Evolutionary conservation across 2,113 vertebrate species (phyloP).

Genomic region (Solea senegalensis): DNA sequence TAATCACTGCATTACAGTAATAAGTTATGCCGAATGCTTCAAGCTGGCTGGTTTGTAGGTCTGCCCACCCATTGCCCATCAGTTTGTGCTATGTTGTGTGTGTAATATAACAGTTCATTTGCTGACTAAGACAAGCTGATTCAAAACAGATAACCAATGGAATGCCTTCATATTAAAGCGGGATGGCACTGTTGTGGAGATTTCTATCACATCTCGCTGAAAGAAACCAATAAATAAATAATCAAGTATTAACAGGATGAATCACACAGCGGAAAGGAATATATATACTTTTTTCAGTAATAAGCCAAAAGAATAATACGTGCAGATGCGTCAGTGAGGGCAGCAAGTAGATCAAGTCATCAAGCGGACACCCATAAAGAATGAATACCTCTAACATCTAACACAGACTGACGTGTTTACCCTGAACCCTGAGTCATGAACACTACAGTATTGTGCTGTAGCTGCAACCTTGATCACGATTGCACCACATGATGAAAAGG

Average conservation of each 20-base stretch:
- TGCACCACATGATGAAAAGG: constrained; percentile 25
- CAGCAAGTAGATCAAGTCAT: constrained; percentile 39
- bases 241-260: neutral
- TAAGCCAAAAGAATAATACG: neutral
- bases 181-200: constrained; percentile 2
- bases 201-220: constrained; percentile 15
- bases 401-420: constrained; percentile 58
- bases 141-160: constrained; percentile 25
- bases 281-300: constrained; percentile 3
- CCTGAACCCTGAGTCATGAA: constrained; percentile 27
- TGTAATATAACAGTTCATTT: too few species aligned
- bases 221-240: constrained; percentile 30
- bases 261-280: neutral
- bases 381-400: constrained; percentile 46
- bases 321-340: constrained; percentile 12
- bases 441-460: constrained; percentile 10
- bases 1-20: constrained; percentile 38
- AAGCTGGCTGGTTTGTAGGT: constrained; percentile 16
- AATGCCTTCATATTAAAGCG: constrained; percentile 15
- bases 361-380: constrained; percentile 34
- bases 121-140: constrained; percentile 17
- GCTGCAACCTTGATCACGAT: constrained; percentile 22
- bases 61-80: constrained; percentile 1
- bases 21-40: constrained; percentile 31
- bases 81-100: neutral